phyloP scores from a whole-genome alignment of 2,888 invertebrate genomes.

The Bombylius major region DNA sequence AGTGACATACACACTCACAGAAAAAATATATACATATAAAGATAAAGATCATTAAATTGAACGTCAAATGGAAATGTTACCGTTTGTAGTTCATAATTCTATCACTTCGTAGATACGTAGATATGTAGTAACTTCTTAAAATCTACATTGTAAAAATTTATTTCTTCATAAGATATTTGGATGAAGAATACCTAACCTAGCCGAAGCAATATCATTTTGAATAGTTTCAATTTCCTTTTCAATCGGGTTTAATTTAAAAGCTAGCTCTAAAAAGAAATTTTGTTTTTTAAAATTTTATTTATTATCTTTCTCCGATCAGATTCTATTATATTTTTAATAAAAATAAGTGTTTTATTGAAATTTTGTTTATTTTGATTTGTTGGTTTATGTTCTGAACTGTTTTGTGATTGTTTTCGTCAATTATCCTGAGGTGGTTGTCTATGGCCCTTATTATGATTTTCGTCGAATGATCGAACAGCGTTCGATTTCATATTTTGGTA shows the following conservation, averaged over 20 bases:
- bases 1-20: too few relatives aligned
- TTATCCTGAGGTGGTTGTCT: constrained; percentile 1
- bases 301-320: constrained; percentile 3
- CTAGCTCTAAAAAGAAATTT: background rate
- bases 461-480: too few relatives aligned
- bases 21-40: too few relatives aligned
- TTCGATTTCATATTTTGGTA: too few relatives aligned
- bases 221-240: constrained; percentile 9
- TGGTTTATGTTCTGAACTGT: background rate
- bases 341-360: constrained; percentile 7
- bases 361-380: constrained; percentile 5
- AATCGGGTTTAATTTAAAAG: constrained; percentile 5
- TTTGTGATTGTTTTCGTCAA: background rate
- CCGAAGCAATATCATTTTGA: constrained; percentile 7
- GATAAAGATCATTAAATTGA: too few relatives aligned
- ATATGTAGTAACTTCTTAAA: constrained; percentile 7
- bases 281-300: constrained; percentile 4
- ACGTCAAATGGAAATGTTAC: too few relatives aligned
- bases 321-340: background rate
- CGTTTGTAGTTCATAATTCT: too few relatives aligned
- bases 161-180: constrained; percentile 6
- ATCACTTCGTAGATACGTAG: too few relatives aligned
- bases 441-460: too few relatives aligned
- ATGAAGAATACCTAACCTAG: constrained; percentile 1
- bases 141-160: constrained; percentile 2